Evolutionary conservation across 1,140 invertebrate genomes (phyloP), one percentile per base, ranked within the genome.

Genomic region (Lordiphosa clarofinis): DNA sequence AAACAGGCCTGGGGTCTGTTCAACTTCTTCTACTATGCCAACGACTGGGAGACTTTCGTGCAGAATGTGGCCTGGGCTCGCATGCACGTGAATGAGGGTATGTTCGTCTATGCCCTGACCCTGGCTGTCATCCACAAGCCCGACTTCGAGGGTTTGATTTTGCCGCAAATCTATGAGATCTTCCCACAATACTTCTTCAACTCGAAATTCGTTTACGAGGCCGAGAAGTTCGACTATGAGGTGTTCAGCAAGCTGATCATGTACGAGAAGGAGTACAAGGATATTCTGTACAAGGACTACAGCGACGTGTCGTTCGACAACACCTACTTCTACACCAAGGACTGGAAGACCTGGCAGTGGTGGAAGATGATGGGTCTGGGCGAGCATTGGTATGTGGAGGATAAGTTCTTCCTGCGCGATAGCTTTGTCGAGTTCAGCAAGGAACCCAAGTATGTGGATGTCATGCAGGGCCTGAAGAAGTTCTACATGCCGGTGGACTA

Each of bases 21-120:
- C 90, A 91, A 94, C 53, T 72, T 94, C 55, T 91, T 95, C 70
- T 93, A 92, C 88, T 91, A 91, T 67, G 93, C 93, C 50, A 94
- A 94, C 75, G 91, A 92, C 64, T 93, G 91, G 56, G 91, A 92
- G 1, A 92, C 90, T 5, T 94, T 94, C 87, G 91, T 90, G 86
- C 91, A 91, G 44, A 91, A 91, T 1, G 92, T 92, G 5, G 72
- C 90, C 4, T 93, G 90, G 89, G 92, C 92, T 9, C 91, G 91
- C 0, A 81, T 88, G 28, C 66, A 92, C 58, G 76, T 93, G 1
- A 94, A 94, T 78, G 90, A 92, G 73, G 91, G 90, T 7, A 89
- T 92, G 53, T 94, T 92, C 75, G 56, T 90, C 3, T 91, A 91
- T 50, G 90, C 92, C 1, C 87, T 92, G 65, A 92, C 90, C 21